A percentile compares a stretch with the other conserved stretches of the same genome.
Conservation (phyloP, 2,888 invertebrate genomes). For the Halictus ligatus region DNA sequence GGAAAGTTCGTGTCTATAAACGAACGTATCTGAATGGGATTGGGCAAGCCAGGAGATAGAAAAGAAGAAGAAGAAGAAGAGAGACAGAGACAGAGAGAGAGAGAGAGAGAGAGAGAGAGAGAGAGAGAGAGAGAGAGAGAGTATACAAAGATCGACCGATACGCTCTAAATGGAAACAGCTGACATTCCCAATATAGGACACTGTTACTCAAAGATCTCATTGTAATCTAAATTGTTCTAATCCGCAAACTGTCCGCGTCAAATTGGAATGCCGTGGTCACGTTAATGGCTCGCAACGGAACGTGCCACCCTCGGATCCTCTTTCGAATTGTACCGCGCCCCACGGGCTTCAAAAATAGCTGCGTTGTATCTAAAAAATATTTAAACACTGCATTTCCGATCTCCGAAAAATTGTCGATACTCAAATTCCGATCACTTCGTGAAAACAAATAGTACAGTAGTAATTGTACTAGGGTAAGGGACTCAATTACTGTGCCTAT, state of each 20-base stretch:
- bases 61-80: background rate
- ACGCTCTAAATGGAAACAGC: conserved; percentile 31
- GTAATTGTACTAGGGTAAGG: too few relatives aligned
- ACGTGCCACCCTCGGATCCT: background rate
- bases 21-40: conserved; percentile 29
- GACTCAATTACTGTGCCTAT: too few relatives aligned
- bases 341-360: background rate
- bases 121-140: background rate
- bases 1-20: conserved; percentile 40
- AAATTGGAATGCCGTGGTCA: background rate
- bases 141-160: conserved; percentile 32
- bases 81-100: background rate
- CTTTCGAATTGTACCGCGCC: background rate
- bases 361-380: too few relatives aligned
- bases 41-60: background rate
- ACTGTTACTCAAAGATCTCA: conserved; percentile 16
- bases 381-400: too few relatives aligned
- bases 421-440: too few relatives aligned
- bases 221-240: conserved; percentile 16
- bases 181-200: conserved; percentile 28
- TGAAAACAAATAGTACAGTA: background rate
- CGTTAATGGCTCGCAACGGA: background rate
- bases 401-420: too few relatives aligned
- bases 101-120: too few relatives aligned
- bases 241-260: background rate